phyloP scores from a whole-genome alignment of 1,140 invertebrate species.

The Adoxophyes honmai region DNA sequence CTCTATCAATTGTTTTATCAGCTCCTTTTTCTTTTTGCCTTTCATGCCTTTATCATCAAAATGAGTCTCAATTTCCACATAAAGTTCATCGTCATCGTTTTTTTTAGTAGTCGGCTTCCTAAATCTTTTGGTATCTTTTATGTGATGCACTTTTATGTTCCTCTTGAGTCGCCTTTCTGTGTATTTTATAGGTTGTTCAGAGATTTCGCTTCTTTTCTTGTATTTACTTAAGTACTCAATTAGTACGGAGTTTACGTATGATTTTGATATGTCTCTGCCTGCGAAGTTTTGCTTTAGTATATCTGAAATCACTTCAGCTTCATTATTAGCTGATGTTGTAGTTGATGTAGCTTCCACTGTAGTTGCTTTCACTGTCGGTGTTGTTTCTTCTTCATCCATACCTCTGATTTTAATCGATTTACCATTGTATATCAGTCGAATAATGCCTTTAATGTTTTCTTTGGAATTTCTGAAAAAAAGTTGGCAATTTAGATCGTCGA shows the following conservation, averaged over 20 bases:
- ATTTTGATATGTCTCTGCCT: conserved; percentile 4
- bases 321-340: conserved; percentile 17
- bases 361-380: background rate
- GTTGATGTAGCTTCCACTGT: conserved; percentile 1
- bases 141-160: conserved; percentile 20
- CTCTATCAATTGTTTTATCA: conserved; percentile 50
- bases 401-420: conserved; percentile 38
- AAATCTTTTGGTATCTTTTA: conserved; percentile 33
- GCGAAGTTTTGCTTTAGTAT: background rate
- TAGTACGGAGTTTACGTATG: conserved; percentile 36
- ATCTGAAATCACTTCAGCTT: background rate
- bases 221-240: conserved; percentile 41
- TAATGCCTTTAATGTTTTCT: conserved; percentile 39
- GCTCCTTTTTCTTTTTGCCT: conserved; percentile 56
- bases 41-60: conserved; percentile 55
- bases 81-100: conserved; percentile 55
- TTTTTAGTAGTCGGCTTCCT: conserved; percentile 30
- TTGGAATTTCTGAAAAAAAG: conserved; percentile 32
- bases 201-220: conserved; percentile 20
- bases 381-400: conserved; percentile 24
- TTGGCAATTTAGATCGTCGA: too few species aligned
- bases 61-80: conserved; percentile 69
- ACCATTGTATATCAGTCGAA: conserved; percentile 53
- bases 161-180: conserved; percentile 43
- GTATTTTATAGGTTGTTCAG: conserved; percentile 21